phyloP scores from a whole-genome alignment of 2,797 vertebrate species.

The Florisuga fusca region DNA sequence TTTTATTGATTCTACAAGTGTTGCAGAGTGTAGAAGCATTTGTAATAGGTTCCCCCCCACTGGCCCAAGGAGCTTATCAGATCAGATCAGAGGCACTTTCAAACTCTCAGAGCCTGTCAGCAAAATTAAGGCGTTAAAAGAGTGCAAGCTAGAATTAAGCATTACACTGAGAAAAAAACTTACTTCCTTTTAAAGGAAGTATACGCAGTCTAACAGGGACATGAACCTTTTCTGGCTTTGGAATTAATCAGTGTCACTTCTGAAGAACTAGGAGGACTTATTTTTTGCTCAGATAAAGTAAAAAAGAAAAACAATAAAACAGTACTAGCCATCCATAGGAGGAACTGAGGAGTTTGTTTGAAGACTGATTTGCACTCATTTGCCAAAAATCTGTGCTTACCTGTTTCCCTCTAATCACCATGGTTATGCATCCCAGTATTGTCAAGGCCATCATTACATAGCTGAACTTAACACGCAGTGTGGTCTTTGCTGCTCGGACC shows the following conservation, averaged over 20 bases:
- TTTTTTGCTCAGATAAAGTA: background rate
- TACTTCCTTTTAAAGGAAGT: background rate
- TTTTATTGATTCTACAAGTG: background rate
- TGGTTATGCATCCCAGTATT: slow-evolving; percentile 81
- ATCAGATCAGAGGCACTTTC: background rate
- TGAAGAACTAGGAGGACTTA: background rate
- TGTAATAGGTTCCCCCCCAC: too few species aligned
- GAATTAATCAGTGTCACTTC: background rate
- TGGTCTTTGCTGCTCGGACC: slow-evolving; percentile 88
- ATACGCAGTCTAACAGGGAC: background rate
- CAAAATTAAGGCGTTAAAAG: background rate
- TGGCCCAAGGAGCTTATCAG: background rate
- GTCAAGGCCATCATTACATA: slow-evolving; percentile 88
- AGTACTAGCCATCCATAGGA: background rate
- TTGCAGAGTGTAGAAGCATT: background rate
- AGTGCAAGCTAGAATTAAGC: background rate
- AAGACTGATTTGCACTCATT: background rate
- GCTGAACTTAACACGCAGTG: slow-evolving; percentile 85
- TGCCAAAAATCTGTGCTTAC: slow-evolving; percentile 77
- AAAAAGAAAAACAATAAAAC: background rate
- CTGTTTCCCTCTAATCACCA: slow-evolving; percentile 86
- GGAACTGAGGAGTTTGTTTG: background rate
- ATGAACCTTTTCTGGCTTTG: background rate
- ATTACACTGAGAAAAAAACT: background rate
- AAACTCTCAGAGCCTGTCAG: background rate